Evolutionary conservation across 1,140 invertebrate species (phyloP).

Genomic region (Drosophila leontia): DNA sequence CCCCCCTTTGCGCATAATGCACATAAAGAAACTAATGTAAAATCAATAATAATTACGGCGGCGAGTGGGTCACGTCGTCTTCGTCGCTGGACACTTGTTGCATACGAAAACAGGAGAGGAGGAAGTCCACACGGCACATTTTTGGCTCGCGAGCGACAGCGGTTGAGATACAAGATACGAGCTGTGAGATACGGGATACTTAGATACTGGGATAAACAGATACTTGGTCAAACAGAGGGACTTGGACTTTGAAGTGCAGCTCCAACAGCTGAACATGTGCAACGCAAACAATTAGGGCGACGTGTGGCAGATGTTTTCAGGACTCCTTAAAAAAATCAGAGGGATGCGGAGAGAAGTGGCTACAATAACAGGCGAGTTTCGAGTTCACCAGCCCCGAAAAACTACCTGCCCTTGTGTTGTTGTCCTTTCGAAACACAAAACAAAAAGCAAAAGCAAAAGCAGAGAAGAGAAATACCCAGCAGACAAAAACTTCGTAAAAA

Average conservation of each 20-base stretch:
- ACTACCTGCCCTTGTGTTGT: conserved; percentile 39
- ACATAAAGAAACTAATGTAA: conserved; percentile 69
- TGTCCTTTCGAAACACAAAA: conserved; percentile 32
- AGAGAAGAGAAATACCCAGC: conserved; percentile 9
- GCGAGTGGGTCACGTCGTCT: conserved; percentile 58
- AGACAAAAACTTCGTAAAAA: too few relatives aligned
- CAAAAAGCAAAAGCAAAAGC: conserved; percentile 14
- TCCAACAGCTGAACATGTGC: conserved; percentile 61
- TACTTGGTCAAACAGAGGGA: conserved; percentile 46
- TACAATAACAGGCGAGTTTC: conserved; percentile 60
- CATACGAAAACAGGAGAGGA: conserved; percentile 74
- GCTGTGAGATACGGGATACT: conserved; percentile 30
- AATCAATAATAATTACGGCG: conserved; percentile 80
- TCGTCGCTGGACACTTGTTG: conserved; percentile 66
- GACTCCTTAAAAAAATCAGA: conserved; percentile 51
- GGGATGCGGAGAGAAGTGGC: conserved; percentile 57
- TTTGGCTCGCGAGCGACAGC: conserved; percentile 68
- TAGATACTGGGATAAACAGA: conserved; percentile 21
- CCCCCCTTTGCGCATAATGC: conserved; percentile 45
- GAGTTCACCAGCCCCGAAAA: conserved; percentile 15
- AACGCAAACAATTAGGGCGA: conserved; percentile 78
- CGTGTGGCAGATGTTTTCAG: conserved; percentile 80
- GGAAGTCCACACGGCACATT: conserved; percentile 42
- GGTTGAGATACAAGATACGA: conserved; percentile 54
- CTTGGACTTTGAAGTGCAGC: conserved; percentile 35